A percentile compares a stretch with the other conserved stretches of the same genome.
Evolutionary conservation across 2,888 invertebrate species (phyloP).

Genomic region (Rutpela maculata): DNA sequence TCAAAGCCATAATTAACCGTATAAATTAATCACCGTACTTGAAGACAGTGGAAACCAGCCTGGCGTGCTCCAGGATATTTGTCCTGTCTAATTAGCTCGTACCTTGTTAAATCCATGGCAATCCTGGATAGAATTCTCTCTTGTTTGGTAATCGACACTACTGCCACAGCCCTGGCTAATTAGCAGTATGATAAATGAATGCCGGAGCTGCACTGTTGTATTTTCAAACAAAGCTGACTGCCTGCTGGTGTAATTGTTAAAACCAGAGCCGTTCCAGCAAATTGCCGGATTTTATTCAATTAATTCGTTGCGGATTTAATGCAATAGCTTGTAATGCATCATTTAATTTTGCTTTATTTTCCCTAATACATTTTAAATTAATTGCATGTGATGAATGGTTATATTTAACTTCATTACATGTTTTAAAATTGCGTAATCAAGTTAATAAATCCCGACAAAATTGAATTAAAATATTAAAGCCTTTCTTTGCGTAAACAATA

Average conservation of each 20-base stretch:
- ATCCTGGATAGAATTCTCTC: constrained; percentile 50
- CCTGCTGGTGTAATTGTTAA: constrained; percentile 56
- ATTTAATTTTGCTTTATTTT: constrained; percentile 56
- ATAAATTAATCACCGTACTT: constrained; percentile 52
- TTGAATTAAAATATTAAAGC: constrained; percentile 12
- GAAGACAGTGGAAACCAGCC: constrained; percentile 49
- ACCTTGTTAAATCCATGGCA: constrained; percentile 54
- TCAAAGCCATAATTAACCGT: constrained; percentile 51
- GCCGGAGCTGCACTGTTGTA: constrained; percentile 48
- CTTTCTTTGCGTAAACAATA: not conserved
- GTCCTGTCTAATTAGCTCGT: constrained; percentile 55
- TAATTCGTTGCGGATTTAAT: constrained; percentile 59
- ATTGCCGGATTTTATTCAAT: constrained; percentile 61
- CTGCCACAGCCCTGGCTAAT: constrained; percentile 54
- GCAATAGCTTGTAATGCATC: constrained; percentile 55
- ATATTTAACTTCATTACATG: constrained; percentile 51
- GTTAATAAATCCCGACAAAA: constrained; percentile 2
- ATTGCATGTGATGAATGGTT: constrained; percentile 51
- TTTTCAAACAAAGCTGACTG: constrained; percentile 54
- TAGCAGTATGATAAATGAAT: constrained; percentile 58
- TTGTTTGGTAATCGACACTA: constrained; percentile 57
- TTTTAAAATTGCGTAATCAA: constrained; percentile 43
- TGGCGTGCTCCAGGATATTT: constrained; percentile 52
- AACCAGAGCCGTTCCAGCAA: constrained; percentile 58
- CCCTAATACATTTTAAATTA: constrained; percentile 55